phyloP scores from a whole-genome alignment of 2,113 vertebrate species.

The Ariopsis seemanni region DNA sequence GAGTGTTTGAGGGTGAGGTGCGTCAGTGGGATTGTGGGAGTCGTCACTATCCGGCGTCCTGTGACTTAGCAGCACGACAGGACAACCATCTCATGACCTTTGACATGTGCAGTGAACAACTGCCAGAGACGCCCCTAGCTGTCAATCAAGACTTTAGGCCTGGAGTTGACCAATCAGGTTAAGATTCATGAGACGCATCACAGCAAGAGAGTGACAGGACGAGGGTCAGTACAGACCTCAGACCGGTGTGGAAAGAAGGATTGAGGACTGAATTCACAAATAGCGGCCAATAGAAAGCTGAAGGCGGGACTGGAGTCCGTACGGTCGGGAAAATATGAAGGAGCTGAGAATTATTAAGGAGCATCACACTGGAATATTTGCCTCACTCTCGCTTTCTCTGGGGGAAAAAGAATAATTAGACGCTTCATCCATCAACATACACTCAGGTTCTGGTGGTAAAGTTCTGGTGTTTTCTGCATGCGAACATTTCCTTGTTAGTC shows the following conservation, averaged over 20 bases:
- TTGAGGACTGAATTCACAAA: neutral
- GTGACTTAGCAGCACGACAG: conserved; percentile 66
- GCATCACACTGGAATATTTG: neutral
- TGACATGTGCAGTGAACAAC: conserved; percentile 76
- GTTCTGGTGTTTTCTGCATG: too few relatives aligned
- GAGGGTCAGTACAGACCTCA: neutral
- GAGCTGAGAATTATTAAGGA: too few relatives aligned
- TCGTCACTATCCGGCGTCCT: conserved; percentile 65
- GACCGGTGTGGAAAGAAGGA: neutral
- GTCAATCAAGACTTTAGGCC: conserved; percentile 58
- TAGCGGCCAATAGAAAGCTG: neutral
- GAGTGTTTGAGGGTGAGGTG: conserved; percentile 73
- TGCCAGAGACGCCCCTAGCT: conserved; percentile 68
- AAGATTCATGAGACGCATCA: conserved; percentile 76
- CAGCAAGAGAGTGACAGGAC: conserved; percentile 81
- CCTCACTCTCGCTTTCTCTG: neutral
- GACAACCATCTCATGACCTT: conserved; percentile 68
- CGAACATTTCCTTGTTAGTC: too few relatives aligned
- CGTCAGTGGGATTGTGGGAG: conserved; percentile 77
- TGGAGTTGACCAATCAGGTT: conserved; percentile 42
- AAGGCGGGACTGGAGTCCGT: too few relatives aligned
- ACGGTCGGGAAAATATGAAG: too few relatives aligned
- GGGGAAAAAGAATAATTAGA: neutral
- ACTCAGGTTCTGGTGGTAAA: too few relatives aligned
- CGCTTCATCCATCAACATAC: too few relatives aligned